Evolutionary conservation across 1,140 invertebrate species (phyloP).

Genomic region (Pomphorhynchus laevis): DNA sequence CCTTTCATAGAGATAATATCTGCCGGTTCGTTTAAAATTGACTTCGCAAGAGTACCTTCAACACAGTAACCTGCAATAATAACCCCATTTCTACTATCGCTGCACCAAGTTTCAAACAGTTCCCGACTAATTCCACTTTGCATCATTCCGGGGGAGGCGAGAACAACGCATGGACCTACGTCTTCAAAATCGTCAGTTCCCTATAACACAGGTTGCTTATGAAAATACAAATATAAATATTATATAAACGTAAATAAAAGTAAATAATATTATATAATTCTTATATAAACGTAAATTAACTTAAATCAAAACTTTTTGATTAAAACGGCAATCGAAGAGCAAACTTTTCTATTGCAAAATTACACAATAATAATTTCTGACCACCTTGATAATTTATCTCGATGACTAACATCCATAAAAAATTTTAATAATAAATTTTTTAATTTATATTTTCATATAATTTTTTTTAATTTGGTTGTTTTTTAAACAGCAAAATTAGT

Average conservation of each 20-base stretch:
- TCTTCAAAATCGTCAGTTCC: slow-evolving; percentile 98
- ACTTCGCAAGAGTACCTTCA: slow-evolving; percentile 68
- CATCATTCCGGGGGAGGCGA: slow-evolving; percentile 94
- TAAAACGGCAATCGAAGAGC: no score
- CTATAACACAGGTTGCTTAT: slow-evolving; percentile 18
- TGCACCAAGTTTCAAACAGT: slow-evolving; percentile 92
- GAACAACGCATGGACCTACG: slow-evolving; percentile 84
- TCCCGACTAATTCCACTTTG: slow-evolving; percentile 82
- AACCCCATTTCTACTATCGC: slow-evolving; percentile 74
- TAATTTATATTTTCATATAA: no score
- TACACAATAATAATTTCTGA: no score
- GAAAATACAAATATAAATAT: background rate
- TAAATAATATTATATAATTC: background rate
- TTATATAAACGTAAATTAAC: background rate
- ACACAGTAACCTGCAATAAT: slow-evolving; percentile 97
- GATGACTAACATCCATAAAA: no score
- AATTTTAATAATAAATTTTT: no score
- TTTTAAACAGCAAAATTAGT: no score
- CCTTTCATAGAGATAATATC: slow-evolving; percentile 74
- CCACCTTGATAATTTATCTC: no score
- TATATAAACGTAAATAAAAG: background rate
- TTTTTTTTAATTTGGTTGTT: no score
- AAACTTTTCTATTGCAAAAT: no score
- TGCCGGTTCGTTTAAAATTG: slow-evolving; percentile 30
- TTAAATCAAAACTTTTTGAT: no score